Evolutionary conservation across 2,888 invertebrate species (phyloP).

Genomic region (Thumatha senex): DNA sequence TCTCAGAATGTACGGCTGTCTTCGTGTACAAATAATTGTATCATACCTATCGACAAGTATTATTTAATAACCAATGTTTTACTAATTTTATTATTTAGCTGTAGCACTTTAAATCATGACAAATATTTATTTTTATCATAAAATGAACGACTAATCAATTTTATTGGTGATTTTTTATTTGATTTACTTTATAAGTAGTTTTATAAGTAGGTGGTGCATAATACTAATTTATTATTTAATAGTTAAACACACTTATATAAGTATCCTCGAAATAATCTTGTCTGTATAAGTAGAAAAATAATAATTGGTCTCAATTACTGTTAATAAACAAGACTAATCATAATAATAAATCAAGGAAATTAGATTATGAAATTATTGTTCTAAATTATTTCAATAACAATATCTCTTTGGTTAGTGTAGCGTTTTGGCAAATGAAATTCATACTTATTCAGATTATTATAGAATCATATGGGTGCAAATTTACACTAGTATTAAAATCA

Average conservation of each 20-base stretch:
- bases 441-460: constrained; percentile 23
- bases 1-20: constrained; percentile 60
- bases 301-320: constrained; percentile 18
- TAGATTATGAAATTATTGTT: constrained; percentile 37
- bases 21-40: constrained; percentile 64
- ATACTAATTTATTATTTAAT: constrained; percentile 42
- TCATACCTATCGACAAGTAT: constrained; percentile 62
- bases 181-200: constrained; percentile 29
- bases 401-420: constrained; percentile 26
- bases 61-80: constrained; percentile 58
- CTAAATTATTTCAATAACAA: constrained; percentile 14
- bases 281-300: constrained; percentile 1
- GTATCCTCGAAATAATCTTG: constrained; percentile 9
- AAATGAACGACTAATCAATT: constrained; percentile 40
- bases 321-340: constrained; percentile 18
- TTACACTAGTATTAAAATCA: constrained; percentile 15
- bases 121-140: constrained; percentile 68
- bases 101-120: constrained; percentile 75
- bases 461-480: constrained; percentile 16
- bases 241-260: constrained; percentile 17
- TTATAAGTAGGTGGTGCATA: constrained; percentile 57
- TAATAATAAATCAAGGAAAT: constrained; percentile 30
- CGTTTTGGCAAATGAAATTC: constrained; percentile 21
- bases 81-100: constrained; percentile 57
- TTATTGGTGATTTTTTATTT: constrained; percentile 36